These are phyloP conservation scores for Myocastor coypus DNA, from an alignment of 2,113 vertebrate species.

Conservation along the genomic window DNA sequence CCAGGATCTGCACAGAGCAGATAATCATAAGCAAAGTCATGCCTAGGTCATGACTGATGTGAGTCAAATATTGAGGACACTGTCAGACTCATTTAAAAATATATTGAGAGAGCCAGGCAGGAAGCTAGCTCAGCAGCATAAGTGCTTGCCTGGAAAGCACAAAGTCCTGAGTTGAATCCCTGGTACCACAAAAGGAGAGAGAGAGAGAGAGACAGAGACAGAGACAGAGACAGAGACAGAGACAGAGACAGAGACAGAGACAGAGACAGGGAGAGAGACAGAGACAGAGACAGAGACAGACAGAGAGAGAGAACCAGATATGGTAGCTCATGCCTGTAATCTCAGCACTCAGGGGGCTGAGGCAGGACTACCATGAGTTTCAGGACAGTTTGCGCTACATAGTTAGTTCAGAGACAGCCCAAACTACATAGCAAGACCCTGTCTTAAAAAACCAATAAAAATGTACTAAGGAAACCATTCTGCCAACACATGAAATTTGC, in stretches of 20 bases:
- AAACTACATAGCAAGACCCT: not conserved
- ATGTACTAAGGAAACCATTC: not conserved
- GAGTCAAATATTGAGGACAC: slow-evolving; percentile 7
- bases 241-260: not conserved
- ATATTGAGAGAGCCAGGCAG: not conserved
- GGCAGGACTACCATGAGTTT: not conserved
- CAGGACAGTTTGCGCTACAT: not conserved
- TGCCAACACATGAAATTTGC: slow-evolving; percentile 28
- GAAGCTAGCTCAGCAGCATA: no score
- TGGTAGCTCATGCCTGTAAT: not conserved
- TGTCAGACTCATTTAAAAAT: slow-evolving; percentile 30
- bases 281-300: not conserved
- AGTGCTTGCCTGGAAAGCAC: no score
- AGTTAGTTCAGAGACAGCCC: not conserved
- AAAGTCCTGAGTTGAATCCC: no score
- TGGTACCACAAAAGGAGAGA: no score
- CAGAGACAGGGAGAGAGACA: not conserved
- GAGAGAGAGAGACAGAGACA: not conserved
- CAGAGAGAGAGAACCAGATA: not conserved
- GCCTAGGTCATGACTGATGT: not conserved
- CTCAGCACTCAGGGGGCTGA: not conserved
- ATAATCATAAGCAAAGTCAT: not conserved
- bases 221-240: not conserved
- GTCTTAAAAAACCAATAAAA: not conserved
- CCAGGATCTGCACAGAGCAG: not conserved